Base-by-base conservation (phyloP, 2,888 invertebrate genomes). In the Athripsodes cinereus region DNA sequence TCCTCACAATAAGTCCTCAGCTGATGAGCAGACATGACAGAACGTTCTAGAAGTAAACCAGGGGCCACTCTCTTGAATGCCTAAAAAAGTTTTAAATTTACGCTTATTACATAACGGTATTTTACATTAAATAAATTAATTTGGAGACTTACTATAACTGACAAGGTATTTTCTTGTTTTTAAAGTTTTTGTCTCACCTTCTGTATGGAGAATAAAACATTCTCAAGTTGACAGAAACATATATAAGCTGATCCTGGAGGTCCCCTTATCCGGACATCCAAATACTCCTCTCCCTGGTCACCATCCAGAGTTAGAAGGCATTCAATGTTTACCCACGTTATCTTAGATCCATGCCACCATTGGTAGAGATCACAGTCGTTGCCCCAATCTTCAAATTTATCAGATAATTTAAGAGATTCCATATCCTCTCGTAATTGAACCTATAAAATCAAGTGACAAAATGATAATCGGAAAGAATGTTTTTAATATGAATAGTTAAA, bases 321-420 rank as follows among this genome's bases (percentile, higher is more conserved):
- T 69, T 89, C 88, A 60, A 88, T 75, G 44, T 81, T 78, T 1
- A 84, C 83, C 51, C 83, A 80, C 68, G 84, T 85, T 65, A 88
- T 74, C 69, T 87, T 87, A 35, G 86, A 85, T 44, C 88, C 88
- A 65, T 81, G 76, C 70, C 81, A 81, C 87, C 87, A 88, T 69
- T 90, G 88, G 66, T 85, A 84, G 44, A 89, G 72, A 69, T 88
- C 87, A 1, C 80, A 81, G 61, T 86, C 85, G 22, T 74, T 73
- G 34, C 75, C 75, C 57, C 76, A 74, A 61, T 76, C 79, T 63
- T 76, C 72, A 46, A 60, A 55, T 35, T 50, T 55, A 40, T 61
- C 60, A 2, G 59, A 62, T 22, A 68, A 69, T 64, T 72, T 71
- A 73, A 74, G 79, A 16, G 78, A 74, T 62, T 79, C 76, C 50